Evolutionary conservation across 2,797 vertebrate genomes (phyloP).

Genomic region (Gymnoscopelus microlampas): DNA sequence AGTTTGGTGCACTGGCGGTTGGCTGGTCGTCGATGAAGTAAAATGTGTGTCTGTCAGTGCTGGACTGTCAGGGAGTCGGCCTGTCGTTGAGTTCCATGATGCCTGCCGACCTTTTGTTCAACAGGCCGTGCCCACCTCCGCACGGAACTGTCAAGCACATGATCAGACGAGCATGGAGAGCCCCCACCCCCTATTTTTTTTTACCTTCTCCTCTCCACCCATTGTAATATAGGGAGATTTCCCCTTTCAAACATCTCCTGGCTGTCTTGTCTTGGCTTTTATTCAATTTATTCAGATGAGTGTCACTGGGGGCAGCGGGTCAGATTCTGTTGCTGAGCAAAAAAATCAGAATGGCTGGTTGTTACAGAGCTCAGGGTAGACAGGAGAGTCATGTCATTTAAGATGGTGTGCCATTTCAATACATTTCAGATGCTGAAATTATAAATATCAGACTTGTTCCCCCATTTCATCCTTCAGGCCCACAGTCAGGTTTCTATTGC

Average conservation of each 20-base stretch:
- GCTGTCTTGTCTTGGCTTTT: constrained; percentile 28
- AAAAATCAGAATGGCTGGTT: constrained; percentile 12
- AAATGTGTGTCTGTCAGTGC: constrained; percentile 82
- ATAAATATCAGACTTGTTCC: background rate
- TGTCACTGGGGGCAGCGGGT: constrained; percentile 44
- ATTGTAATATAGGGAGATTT: constrained; percentile 83
- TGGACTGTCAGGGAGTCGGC: constrained; percentile 81
- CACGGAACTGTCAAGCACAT: constrained; percentile 83
- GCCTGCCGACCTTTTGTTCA: constrained; percentile 84
- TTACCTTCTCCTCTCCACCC: constrained; percentile 28
- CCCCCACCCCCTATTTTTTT: constrained; percentile 36
- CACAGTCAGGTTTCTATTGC: background rate
- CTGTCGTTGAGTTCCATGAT: constrained; percentile 85
- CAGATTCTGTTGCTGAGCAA: constrained; percentile 29
- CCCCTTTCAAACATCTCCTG: constrained; percentile 32
- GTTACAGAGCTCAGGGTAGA: constrained; percentile 13
- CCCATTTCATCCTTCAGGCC: background rate
- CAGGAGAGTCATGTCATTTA: background rate
- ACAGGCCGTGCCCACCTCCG: constrained; percentile 80
- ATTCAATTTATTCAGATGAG: constrained; percentile 72
- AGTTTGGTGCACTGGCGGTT: constrained; percentile 71
- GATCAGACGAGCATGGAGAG: constrained; percentile 80
- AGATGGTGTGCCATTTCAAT: background rate
- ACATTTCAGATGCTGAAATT: background rate
- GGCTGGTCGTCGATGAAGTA: constrained; percentile 69